Base-by-base conservation (phyloP, 2,797 vertebrate genomes). In the Loris lydekkerianus region DNA sequence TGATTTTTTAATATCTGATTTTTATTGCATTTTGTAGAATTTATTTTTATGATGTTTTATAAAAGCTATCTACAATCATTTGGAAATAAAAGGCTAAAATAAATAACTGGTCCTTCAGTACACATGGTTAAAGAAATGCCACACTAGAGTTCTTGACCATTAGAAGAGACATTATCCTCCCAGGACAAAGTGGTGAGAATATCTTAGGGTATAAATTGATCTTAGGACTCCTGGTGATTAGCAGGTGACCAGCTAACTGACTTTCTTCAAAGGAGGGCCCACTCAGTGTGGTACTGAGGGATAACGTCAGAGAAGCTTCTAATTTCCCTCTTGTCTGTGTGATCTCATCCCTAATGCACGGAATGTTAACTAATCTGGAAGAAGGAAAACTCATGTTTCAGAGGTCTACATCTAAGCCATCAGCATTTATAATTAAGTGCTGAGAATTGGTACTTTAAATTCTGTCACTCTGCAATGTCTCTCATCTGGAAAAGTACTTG, bases 71-170 rank as follows among this genome's bases (percentile, higher is more conserved):
- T 63, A 1, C 1, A 83, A 23, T 29, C 40, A 21, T 9, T 17
- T 80, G 18, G 72, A 77, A 92, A 80, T 84, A 60, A 76, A 93
- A 80, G 21, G 20, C 14, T 72, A 87, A 56, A 40, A 37, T 8
- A 56, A 34, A 37, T 75, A 27, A 61, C 60, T 53, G 29, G 5
- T 56, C 6, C 18, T 77, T 80, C 43, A 46, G 20, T 43, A 53
- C 7, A 63, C 76, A 58, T 18, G 14, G 18, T 81, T 31, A 53
- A 65, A 95, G 37, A 92, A 43, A 14, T 10, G 70, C 34, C 21
- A 27, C 40, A 10, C 10, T 43, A 70, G 56, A 46, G 21, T 27
- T 49, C 10, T 82, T 75, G 29, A 18, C 13, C 61, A 23, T 13
- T 67, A n/a, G 7, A 61, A 82, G 15, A 76, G 17, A 21, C 2